Evolutionary conservation across 2,113 vertebrate species (phyloP), one percentile per base, ranked within the genome.

Genomic region (Elephas maximus): DNA sequence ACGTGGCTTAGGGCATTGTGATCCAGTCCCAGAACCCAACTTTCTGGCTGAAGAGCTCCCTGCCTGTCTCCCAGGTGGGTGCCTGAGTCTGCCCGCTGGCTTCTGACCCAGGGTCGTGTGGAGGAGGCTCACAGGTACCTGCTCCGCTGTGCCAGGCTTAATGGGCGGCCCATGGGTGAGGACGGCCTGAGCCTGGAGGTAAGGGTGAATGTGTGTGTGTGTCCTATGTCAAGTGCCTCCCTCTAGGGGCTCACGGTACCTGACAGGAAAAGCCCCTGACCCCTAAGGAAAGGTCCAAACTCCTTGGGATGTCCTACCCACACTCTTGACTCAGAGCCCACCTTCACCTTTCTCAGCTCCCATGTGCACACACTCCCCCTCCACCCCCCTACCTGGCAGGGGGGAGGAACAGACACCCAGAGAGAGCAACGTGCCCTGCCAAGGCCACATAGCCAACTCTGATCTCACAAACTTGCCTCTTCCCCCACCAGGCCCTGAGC

Each of bases 21-120:
- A 37, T 37, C 15, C 8, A n/a, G 28, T 30, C 30, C 28, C 78
- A 80, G 45, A 80, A 15, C 30, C 48, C 30, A 9, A 45, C 45
- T 87, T 37, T 86, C 78, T 73, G n/a, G 79, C 48, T 71, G 77
- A 83, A 90, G 71, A n/a, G 41, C 37, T 65, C 86, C 78, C 78
- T 91, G 45, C 71, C 45, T 90, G 67, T 21, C 0, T 78, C 6
- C 78, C 94, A 99, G 99, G 99, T 99, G 99, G 99, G 98, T 99
- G 88, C 99, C 99, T 73, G 99, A 99, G 98, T 99, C 99, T 73
- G 99, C 99, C 1, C 98, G 99, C 53, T 99, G 99, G 99, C 99
- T 99, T 85, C 96, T 99, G 97, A 99, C 99, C 45, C 99, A 98
- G 3, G 99, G 99, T 74, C 98, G 98, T 41, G 92, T 98, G 63